Evolutionary conservation across 2,888 invertebrate genomes (phyloP).

Genomic region (Toxonevra muliebris): DNA sequence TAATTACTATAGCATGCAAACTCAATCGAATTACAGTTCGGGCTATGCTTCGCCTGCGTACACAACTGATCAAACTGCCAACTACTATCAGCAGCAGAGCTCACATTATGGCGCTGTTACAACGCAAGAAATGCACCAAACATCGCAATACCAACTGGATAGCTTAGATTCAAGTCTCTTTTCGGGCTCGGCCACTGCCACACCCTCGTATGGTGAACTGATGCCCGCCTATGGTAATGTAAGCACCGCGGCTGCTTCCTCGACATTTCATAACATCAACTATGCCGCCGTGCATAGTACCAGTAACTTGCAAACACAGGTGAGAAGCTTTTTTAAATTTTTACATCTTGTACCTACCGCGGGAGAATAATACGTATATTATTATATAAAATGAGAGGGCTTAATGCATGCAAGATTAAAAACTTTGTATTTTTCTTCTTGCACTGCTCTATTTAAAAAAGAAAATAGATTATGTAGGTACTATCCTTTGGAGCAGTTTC

Average conservation of each 20-base stretch:
- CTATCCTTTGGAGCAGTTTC: no score
- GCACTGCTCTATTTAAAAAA: no score
- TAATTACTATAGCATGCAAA: constrained; percentile 52
- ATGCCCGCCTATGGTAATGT: constrained; percentile 44
- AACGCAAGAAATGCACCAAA: constrained; percentile 36
- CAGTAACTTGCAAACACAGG: constrained; percentile 45
- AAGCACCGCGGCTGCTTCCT: constrained; percentile 26
- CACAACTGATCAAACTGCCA: constrained; percentile 29
- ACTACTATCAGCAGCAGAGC: constrained; percentile 46
- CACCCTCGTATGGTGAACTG: constrained; percentile 58
- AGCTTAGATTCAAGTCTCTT: constrained; percentile 53
- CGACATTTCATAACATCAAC: constrained; percentile 48
- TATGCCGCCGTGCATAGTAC: constrained; percentile 44
- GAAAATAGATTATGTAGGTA: no score
- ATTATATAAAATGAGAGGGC: no score
- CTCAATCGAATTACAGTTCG: constrained; percentile 59
- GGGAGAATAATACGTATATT: no score
- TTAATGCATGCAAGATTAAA: no score
- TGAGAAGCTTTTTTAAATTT: constrained; percentile 33
- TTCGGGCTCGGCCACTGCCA: constrained; percentile 43
- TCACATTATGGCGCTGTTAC: constrained; percentile 27
- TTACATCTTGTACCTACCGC: no score
- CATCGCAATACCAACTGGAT: constrained; percentile 43
- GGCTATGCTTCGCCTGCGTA: constrained; percentile 60
- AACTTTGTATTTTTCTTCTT: no score